These are phyloP conservation scores for Anguilla megastoma DNA, from an alignment of 2,797 vertebrate species.

Conservation along the genomic window DNA sequence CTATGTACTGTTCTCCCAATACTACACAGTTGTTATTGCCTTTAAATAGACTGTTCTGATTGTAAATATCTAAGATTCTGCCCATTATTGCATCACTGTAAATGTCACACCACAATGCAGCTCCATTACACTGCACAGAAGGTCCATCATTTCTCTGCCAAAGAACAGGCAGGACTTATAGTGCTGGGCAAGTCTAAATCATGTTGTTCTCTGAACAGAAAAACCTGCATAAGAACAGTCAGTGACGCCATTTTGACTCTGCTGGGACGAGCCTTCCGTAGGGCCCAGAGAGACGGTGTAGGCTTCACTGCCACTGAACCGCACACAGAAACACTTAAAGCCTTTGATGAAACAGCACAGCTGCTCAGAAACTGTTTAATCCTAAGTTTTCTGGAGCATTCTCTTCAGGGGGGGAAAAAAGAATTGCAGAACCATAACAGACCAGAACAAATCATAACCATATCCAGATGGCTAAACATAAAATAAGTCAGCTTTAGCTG, in stretches of 20 bases:
- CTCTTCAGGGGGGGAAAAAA: conserved; percentile 47
- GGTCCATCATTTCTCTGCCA: conserved; percentile 30
- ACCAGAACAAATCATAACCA: neutral
- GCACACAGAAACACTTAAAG: conserved; percentile 42
- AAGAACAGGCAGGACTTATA: conserved; percentile 29
- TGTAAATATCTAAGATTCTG: conserved; percentile 81
- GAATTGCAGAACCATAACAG: conserved; percentile 44
- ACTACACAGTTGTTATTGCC: conserved; percentile 19
- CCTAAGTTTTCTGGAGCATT: conserved; percentile 47
- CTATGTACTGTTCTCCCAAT: neutral
- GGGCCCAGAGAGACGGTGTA: neutral
- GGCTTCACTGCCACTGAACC: neutral
- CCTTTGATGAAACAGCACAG: conserved; percentile 33
- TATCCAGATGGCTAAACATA: conserved; percentile 44
- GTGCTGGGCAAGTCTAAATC: conserved; percentile 60
- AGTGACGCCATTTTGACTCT: conserved; percentile 49
- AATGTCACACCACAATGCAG: conserved; percentile 78
- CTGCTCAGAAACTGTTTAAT: conserved; percentile 50
- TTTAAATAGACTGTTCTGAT: conserved; percentile 35
- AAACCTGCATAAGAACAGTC: conserved; percentile 48
- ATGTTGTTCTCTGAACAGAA: conserved; percentile 56
- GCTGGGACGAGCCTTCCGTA: neutral
- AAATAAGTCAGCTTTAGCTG: conserved; percentile 53
- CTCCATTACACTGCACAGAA: conserved; percentile 65
- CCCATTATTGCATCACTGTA: conserved; percentile 90